Evolutionary conservation across 2,888 invertebrate species (phyloP).

Genomic region (Dolomedes plantarius): DNA sequence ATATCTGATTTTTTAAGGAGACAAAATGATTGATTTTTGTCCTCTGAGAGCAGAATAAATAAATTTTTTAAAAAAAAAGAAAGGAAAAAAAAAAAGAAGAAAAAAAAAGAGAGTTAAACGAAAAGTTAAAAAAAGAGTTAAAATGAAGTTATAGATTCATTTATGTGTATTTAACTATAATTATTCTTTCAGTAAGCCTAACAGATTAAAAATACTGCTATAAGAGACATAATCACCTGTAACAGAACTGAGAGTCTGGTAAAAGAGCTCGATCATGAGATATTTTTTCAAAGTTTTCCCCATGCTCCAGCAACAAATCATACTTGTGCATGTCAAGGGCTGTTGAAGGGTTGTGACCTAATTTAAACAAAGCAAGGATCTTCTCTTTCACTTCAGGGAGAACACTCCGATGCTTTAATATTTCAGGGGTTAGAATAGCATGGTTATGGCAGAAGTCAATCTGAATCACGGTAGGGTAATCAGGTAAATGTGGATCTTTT

Average conservation of each 20-base stretch:
- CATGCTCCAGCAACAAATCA: slow-evolving; percentile 56
- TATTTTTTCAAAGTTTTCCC: slow-evolving; percentile 60
- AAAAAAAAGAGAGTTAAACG: too few species aligned
- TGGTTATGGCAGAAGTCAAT: slow-evolving; percentile 66
- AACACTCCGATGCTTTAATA: slow-evolving; percentile 61
- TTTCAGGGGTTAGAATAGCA: slow-evolving; percentile 56
- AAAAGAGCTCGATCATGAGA: slow-evolving; percentile 51
- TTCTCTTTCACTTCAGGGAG: slow-evolving; percentile 62
- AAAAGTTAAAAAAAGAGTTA: too few species aligned
- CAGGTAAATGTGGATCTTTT: slow-evolving; percentile 65
- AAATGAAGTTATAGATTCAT: too few species aligned
- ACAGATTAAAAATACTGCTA: too few species aligned
- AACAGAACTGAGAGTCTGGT: slow-evolving; percentile 62
- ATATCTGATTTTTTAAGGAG: too few species aligned
- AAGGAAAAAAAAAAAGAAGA: too few species aligned
- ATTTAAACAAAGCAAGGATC: slow-evolving; percentile 36
- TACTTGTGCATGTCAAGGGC: slow-evolving; percentile 70
- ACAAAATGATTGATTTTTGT: too few species aligned
- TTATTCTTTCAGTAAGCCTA: too few species aligned
- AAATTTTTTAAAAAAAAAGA: too few species aligned
- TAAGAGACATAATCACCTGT: slow-evolving; percentile 40
- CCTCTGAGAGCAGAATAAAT: too few species aligned
- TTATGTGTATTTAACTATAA: neutral
- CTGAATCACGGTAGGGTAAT: slow-evolving; percentile 57
- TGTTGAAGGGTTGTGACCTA: slow-evolving; percentile 60